Percentiles rank a stretch among this genome's conserved stretches.
phyloP scores from a whole-genome alignment of 1,140 invertebrate species.

The Telenomus remus region DNA sequence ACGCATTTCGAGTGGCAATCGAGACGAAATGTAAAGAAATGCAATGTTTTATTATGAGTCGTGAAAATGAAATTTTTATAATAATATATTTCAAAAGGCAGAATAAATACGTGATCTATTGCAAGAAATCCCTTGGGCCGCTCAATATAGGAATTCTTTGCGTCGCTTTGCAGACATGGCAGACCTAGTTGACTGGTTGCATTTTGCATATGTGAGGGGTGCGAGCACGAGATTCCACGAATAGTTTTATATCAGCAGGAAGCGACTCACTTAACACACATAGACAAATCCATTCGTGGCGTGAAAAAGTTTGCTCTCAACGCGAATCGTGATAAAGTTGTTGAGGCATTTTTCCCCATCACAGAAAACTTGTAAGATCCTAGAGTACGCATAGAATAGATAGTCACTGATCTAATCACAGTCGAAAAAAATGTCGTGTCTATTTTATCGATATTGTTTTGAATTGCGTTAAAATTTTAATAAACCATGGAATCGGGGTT shows the following conservation, averaged over 20 bases:
- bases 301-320: background rate
- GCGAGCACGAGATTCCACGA: constrained; percentile 51
- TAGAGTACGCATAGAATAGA: too few species aligned
- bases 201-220: constrained; percentile 20
- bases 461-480: too few species aligned
- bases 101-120: constrained; percentile 63
- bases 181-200: constrained; percentile 45
- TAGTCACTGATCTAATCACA: too few species aligned
- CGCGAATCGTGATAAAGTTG: too few species aligned
- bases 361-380: too few species aligned
- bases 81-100: constrained; percentile 35
- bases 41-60: background rate
- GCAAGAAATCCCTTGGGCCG: constrained; percentile 56
- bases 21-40: too few species aligned
- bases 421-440: too few species aligned
- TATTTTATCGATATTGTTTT: too few species aligned
- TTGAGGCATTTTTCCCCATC: too few species aligned
- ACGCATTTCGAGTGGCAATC: too few species aligned
- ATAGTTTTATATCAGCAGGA: constrained; percentile 53
- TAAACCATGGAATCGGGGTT: too few species aligned
- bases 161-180: constrained; percentile 53
- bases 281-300: background rate
- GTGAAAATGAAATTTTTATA: constrained; percentile 32
- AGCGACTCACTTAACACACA: constrained; percentile 45
- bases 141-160: constrained; percentile 65